phyloP scores from a whole-genome alignment of 2,113 vertebrate genomes.

The Chlamydotis undulata region DNA sequence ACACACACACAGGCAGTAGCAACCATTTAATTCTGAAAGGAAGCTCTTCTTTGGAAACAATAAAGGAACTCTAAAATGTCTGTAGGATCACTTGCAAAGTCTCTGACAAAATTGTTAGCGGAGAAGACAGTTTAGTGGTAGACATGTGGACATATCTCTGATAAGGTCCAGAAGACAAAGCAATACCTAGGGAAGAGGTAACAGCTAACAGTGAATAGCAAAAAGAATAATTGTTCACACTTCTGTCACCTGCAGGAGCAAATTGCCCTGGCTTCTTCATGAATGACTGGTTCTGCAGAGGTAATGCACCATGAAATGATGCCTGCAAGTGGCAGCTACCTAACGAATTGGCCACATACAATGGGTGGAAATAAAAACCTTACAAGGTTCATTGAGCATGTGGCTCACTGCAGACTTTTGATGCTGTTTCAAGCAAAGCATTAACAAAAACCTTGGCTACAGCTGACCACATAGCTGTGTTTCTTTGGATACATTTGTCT shows the following conservation, averaged over 20 bases:
- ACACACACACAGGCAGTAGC: not conserved
- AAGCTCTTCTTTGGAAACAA: not conserved
- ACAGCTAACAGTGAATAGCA: not conserved
- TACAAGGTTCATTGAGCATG: not conserved
- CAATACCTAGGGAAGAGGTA: not conserved
- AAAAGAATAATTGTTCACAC: not conserved
- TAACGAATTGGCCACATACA: not conserved
- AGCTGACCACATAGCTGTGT: not conserved
- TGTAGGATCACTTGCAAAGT: not conserved
- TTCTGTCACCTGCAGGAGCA: not conserved
- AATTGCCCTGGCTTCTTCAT: not conserved
- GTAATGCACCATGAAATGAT: not conserved
- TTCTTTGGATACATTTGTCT: not conserved
- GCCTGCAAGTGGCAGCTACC: not conserved
- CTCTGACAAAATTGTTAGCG: not conserved
- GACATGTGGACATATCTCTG: not conserved
- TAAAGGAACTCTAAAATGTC: not conserved
- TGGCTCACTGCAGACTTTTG: not conserved
- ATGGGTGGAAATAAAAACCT: slow-evolving; percentile 13
- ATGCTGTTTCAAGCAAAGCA: not conserved
- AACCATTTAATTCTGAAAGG: not conserved
- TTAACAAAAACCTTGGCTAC: not conserved
- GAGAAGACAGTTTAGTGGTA: not conserved
- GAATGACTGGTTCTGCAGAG: not conserved
- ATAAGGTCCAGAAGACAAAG: not conserved